Evolutionary conservation across 2,888 invertebrate species (phyloP), one percentile per base, ranked within the genome.

Genomic region (Agonum fuliginosum): DNA sequence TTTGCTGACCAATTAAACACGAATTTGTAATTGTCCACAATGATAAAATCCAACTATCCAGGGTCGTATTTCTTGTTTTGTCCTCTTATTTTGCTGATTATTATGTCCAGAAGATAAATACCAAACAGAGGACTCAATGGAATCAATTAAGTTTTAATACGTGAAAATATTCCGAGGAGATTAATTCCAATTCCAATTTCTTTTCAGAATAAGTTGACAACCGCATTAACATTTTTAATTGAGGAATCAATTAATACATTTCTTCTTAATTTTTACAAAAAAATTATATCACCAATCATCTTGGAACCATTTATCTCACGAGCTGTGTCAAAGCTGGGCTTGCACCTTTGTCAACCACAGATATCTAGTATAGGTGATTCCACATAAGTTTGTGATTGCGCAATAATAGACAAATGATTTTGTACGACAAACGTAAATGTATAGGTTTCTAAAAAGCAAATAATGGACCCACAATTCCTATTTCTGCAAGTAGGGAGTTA

Each of bases 1-100:
- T 77, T 77, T 70, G 58, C 30, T 70, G 19, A 27, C 41, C 77
- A 77, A 77, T 77, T 77, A 77, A 77, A 77, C 77, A 77, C 58
- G 58, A 34, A 77, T 77, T 70, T 58, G 70, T 77, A 70, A 77
- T 65, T 70, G 77, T 46, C 43, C 24, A n/a, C n/a, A 10, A 14
- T 48, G 70, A 70, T 70, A 70, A 70, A 67, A 67, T 43, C 67
- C 58, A 27, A 30, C 14, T 27, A 27, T 14, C 58, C 58, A 30
- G 58, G 17, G 17, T 19, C 30, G 34, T 62, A 62, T 17, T 62
- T 62, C 58, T 54, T 12, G 54, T 54, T 54, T 54, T 54, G 22
- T 48, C 10, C 48, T 62, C 30, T 62, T 62, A 62, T 62, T 62
- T 62, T 62, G 30, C 58, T 62, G 58, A 62, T 62, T 62, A 62